These are phyloP conservation scores for Nettapus auritus DNA, from an alignment of 2,113 vertebrate species.

Conservation along the genomic window DNA sequence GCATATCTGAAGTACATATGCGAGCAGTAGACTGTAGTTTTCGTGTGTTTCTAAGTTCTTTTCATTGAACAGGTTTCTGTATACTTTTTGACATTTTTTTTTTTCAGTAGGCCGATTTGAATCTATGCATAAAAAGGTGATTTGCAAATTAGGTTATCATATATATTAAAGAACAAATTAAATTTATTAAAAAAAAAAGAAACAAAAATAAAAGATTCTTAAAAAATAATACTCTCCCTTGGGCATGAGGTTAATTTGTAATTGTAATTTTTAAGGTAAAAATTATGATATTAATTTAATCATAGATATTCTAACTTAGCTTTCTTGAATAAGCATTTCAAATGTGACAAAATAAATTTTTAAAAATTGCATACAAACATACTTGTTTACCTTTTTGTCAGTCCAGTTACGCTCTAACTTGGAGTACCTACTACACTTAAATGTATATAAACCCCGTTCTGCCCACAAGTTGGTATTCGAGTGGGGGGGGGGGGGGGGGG, in stretches of 20 bases:
- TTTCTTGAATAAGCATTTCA: background rate
- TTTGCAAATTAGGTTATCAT: background rate
- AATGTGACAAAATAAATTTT: background rate
- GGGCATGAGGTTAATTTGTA: background rate
- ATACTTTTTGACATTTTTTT: background rate
- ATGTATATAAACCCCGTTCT: background rate
- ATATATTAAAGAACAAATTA: background rate
- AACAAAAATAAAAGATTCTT: background rate
- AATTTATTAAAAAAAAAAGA: background rate
- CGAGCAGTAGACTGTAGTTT: background rate
- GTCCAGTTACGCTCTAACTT: background rate
- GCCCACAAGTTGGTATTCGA: background rate
- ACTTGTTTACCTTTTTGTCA: background rate
- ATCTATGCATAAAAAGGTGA: background rate
- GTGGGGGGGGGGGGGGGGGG: too few relatives aligned
- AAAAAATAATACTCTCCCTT: background rate
- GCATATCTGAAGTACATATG: background rate
- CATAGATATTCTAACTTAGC: background rate
- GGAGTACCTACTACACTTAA: background rate
- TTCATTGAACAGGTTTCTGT: background rate
- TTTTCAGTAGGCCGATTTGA: background rate
- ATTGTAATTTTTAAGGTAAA: background rate
- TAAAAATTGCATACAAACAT: background rate
- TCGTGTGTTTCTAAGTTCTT: background rate
- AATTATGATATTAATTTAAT: background rate